Evolutionary conservation across 2,888 invertebrate genomes (phyloP).

Genomic region (Zygothrica quintamaculata): DNA sequence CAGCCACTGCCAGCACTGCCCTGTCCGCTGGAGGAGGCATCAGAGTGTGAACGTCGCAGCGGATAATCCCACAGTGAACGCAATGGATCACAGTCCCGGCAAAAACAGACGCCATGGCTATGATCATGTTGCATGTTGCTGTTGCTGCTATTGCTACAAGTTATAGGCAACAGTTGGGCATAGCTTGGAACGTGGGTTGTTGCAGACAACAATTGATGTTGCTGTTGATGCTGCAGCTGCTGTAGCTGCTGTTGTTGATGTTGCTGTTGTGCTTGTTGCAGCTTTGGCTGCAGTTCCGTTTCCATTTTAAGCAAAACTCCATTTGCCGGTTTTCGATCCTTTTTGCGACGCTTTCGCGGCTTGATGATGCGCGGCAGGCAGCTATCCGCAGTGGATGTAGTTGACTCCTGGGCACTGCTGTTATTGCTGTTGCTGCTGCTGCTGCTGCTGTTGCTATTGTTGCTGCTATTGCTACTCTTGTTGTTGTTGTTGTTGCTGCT

Average conservation of each 20-base stretch:
- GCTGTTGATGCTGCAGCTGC: slow-evolving; percentile 15
- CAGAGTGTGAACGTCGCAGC: slow-evolving; percentile 82
- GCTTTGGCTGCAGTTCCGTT: slow-evolving; percentile 58
- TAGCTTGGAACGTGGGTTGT: slow-evolving; percentile 6
- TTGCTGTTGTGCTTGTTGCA: slow-evolving; percentile 38
- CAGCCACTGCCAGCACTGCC: slow-evolving; percentile 65
- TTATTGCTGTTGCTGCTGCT: neutral
- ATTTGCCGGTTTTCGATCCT: slow-evolving; percentile 91
- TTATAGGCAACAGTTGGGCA: slow-evolving; percentile 35
- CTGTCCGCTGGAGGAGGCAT: slow-evolving; percentile 80
- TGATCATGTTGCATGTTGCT: slow-evolving; percentile 59
- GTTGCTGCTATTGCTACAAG: slow-evolving; percentile 16
- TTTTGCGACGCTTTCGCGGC: slow-evolving; percentile 94
- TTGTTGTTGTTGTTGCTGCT: slow-evolving; percentile 7
- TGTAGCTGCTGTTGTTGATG: slow-evolving; percentile 20
- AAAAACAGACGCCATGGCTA: slow-evolving; percentile 79
- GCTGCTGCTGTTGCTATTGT: slow-evolving; percentile 9
- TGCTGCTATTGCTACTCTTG: slow-evolving; percentile 19
- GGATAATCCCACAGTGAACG: slow-evolving; percentile 84
- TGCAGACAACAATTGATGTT: neutral
- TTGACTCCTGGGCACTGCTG: slow-evolving; percentile 3
- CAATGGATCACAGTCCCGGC: slow-evolving; percentile 82
- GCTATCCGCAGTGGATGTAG: slow-evolving; percentile 86
- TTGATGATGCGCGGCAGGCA: slow-evolving; percentile 95
- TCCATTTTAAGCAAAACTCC: slow-evolving; percentile 81